Base-by-base conservation (phyloP, 2,888 invertebrate species). In the Orchesellides sinensis region DNA sequence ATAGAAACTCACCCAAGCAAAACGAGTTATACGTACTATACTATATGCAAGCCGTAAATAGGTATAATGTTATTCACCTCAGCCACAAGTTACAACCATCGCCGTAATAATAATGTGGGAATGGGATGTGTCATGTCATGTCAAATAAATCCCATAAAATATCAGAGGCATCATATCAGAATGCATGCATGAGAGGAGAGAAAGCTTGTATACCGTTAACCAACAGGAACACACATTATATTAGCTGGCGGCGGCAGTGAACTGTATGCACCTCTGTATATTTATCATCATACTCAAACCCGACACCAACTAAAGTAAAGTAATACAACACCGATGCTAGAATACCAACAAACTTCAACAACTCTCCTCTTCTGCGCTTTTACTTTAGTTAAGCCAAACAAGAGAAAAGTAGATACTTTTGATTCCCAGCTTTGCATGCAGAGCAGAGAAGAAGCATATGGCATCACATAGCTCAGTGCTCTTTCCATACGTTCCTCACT, bases 131-230 rank as follows among this genome's bases (percentile, higher is more conserved):
- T 35, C 70, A 70, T 70, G 70, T 54, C 70, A 56, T 70, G 56
- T 59, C 70, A 70, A 70, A 70, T 70, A 70, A 70, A 70, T 70
- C 70, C 56, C 70, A 59, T 70, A 70, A 70, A 59, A 70, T 70
- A 70, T 70, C 70, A 59, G 35, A 40, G 70, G 56, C 70, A 70
- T 45, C 59, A 56, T 56, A 70, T 70, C 56, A 40, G n/a, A 40
- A n/a, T n/a, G n/a, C 59, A 56, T 70, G 56, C 56, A 56, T 59
- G 70, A 40, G 40, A 40, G 40, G 40, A 14, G 40, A 40, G 40
- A n/a, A n/a, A 40, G 40, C 40, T 40, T n/a, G n/a, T n/a, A n/a
- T n/a, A n/a, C n/a, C n/a, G n/a, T n/a, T n/a, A n/a, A n/a, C n/a
- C n/a, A n/a, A n/a, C n/a, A n/a, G n/a, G n/a, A n/a, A n/a, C n/a